A percentile compares a stretch with the other conserved stretches of the same genome.
phyloP scores from a whole-genome alignment of 2,113 vertebrate genomes.

The Poeciliopsis turrubarensis region DNA sequence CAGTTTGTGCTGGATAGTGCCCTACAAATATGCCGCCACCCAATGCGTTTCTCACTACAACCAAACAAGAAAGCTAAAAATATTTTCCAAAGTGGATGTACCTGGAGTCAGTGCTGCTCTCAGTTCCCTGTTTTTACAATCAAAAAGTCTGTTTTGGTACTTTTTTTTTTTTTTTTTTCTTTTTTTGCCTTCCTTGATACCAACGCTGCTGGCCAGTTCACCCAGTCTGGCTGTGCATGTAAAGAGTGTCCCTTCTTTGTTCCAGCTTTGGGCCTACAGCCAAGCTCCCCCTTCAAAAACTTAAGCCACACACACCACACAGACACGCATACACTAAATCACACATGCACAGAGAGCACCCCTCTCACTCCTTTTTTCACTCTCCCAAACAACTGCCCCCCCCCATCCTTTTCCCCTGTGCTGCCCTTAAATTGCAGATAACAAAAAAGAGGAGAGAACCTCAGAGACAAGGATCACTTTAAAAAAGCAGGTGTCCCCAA shows the following conservation, averaged over 20 bases:
- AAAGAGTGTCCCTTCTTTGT: constrained; percentile 85
- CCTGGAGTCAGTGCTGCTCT: constrained; percentile 34
- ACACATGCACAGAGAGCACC: constrained; percentile 45
- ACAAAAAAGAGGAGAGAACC: constrained; percentile 74
- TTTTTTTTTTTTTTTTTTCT: constrained; percentile 52
- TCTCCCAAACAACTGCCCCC: constrained; percentile 66
- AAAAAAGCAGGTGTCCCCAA: constrained; percentile 84
- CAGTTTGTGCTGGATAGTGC: constrained; percentile 53
- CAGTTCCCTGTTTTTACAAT: constrained; percentile 32
- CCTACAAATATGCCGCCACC: constrained; percentile 23
- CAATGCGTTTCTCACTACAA: constrained; percentile 53
- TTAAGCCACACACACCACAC: constrained; percentile 58
- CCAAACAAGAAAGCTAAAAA: constrained; percentile 6
- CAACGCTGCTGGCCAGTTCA: constrained; percentile 72
- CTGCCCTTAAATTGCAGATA: constrained; percentile 73
- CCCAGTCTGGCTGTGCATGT: constrained; percentile 84
- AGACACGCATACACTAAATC: constrained; percentile 15
- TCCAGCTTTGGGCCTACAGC: constrained; percentile 74
- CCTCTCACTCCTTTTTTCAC: constrained; percentile 52
- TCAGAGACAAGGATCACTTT: constrained; percentile 79
- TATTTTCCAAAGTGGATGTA: constrained; percentile 32
- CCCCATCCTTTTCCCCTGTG: constrained; percentile 48
- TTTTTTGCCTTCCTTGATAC: constrained; percentile 46
- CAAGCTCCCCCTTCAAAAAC: constrained; percentile 82
- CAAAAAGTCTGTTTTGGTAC: constrained; percentile 60